phyloP scores from a whole-genome alignment of 2,797 vertebrate species.

The Lepidocolaptes lacrymiger region DNA sequence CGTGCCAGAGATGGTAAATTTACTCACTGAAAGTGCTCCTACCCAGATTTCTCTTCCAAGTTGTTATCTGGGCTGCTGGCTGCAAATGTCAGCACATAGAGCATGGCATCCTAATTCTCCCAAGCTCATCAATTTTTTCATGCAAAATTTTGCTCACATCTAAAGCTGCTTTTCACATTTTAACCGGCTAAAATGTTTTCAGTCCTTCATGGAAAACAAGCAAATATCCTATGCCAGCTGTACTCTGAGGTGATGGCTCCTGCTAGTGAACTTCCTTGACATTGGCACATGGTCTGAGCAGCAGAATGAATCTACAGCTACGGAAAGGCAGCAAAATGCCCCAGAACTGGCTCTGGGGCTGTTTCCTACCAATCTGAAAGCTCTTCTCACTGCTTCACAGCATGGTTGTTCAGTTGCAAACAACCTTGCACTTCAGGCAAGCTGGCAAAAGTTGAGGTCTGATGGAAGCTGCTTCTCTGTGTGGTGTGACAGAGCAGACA shows the following conservation, averaged over 20 bases:
- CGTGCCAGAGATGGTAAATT: background rate
- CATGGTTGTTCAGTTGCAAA: background rate
- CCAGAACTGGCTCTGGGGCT: background rate
- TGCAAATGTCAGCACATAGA: accelerated
- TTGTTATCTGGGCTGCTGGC: background rate
- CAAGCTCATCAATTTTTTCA: background rate
- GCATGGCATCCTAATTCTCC: background rate
- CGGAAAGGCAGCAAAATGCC: accelerated
- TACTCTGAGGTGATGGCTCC: background rate
- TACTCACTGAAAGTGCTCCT: background rate
- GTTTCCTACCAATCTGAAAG: background rate
- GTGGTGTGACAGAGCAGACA: background rate
- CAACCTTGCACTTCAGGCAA: background rate
- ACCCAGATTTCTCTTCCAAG: background rate
- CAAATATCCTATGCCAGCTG: background rate
- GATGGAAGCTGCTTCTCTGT: background rate
- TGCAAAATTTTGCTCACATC: background rate
- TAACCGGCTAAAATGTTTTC: background rate
- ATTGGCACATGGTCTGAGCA: background rate
- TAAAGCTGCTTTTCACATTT: background rate
- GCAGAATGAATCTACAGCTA: background rate
- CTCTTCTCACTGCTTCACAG: accelerated
- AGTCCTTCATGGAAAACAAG: background rate
- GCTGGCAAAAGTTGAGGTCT: background rate
- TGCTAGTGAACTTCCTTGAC: background rate